Evolutionary conservation across 2,113 vertebrate genomes (phyloP).

Genomic region (Eurystomus gularis): DNA sequence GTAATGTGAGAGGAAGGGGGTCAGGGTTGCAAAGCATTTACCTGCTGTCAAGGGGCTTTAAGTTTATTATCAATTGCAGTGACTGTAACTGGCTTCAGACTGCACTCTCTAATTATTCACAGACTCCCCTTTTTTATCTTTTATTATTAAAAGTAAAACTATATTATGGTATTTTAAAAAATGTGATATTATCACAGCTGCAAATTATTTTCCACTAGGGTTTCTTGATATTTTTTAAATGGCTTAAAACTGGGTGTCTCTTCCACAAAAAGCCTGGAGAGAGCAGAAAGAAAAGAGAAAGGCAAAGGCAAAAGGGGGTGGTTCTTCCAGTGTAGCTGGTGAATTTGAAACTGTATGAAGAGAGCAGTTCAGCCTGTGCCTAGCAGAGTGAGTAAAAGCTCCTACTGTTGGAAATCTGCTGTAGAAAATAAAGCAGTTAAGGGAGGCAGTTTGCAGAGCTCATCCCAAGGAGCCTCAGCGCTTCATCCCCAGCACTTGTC

Average conservation of each 20-base stretch:
- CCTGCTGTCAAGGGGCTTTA: constrained; percentile 90
- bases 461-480: not conserved
- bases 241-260: constrained; percentile 57
- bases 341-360: constrained; percentile 44
- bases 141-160: constrained; percentile 83
- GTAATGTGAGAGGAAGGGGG: constrained; percentile 96
- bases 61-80: constrained; percentile 92
- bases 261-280: constrained; percentile 28
- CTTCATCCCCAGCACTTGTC: not conserved
- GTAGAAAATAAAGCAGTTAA: constrained; percentile 5
- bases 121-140: constrained; percentile 82
- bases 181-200: constrained; percentile 82
- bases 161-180: constrained; percentile 68
- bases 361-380: constrained; percentile 22
- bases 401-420: not conserved
- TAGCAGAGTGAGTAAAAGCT: constrained; percentile 18
- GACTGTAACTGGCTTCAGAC: constrained; percentile 85
- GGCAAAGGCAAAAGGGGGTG: constrained; percentile 24
- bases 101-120: constrained; percentile 87
- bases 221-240: constrained; percentile 59
- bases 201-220: constrained; percentile 77
- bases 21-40: constrained; percentile 93
- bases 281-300: constrained; percentile 14
- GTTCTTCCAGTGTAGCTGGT: constrained; percentile 30
- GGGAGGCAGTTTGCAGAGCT: not conserved